These are phyloP conservation scores for Drosophila maculinotata DNA, from an alignment of 2,888 invertebrate genomes.

Conservation along the genomic window DNA sequence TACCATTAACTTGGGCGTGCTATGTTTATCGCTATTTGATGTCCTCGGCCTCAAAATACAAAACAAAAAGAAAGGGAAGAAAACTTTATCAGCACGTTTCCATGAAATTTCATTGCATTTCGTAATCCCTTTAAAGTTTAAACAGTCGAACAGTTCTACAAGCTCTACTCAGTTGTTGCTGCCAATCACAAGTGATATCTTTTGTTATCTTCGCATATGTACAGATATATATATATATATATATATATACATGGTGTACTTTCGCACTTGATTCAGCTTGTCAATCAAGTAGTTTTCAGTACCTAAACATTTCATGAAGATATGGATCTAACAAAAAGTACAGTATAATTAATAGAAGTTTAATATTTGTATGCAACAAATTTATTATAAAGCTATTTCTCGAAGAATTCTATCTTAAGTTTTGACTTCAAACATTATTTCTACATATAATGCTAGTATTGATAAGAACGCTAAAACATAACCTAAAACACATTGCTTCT, in stretches of 20 bases:
- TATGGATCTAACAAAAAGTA: no score
- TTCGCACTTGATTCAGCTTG: neutral
- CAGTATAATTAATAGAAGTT: no score
- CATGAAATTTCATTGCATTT: conserved; percentile 10
- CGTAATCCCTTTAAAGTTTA: neutral
- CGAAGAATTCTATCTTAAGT: no score
- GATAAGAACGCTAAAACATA: no score
- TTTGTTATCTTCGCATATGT: neutral
- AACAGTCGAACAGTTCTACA: neutral
- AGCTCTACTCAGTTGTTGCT: neutral
- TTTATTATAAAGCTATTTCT: no score
- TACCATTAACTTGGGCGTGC: conserved; percentile 34
- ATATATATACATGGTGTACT: neutral
- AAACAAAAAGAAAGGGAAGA: neutral
- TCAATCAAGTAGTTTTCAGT: neutral
- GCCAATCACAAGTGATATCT: neutral
- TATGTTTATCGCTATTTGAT: conserved; percentile 35
- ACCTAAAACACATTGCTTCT: no score
- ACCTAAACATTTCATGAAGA: neutral
- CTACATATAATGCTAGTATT: no score
- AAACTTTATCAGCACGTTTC: conserved; percentile 23
- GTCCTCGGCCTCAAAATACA: conserved; percentile 32
- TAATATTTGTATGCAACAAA: neutral
- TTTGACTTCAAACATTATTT: no score
- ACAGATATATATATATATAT: neutral